These are phyloP conservation scores for Tribolium madens DNA, from an alignment of 1,140 invertebrate species.

Conservation along the genomic window DNA sequence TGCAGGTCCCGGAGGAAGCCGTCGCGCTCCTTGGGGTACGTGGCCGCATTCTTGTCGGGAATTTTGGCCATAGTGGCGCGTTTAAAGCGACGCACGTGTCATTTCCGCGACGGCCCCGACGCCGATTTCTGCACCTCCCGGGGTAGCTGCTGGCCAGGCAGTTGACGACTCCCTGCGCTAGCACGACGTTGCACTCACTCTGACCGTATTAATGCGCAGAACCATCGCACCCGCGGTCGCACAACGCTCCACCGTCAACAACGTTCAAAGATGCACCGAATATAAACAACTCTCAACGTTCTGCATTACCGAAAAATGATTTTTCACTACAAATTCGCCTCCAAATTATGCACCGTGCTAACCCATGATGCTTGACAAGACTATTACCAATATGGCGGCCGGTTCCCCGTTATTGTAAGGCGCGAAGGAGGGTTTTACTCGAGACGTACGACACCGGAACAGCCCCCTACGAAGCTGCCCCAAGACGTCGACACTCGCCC, in stretches of 20 bases:
- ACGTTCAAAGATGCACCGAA: constrained; percentile 52
- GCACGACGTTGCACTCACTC: constrained; percentile 61
- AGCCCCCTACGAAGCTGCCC: background rate
- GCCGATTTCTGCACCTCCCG: constrained; percentile 61
- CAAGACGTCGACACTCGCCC: background rate
- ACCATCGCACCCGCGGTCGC: constrained; percentile 59
- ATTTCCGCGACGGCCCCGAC: constrained; percentile 56
- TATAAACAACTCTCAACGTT: constrained; percentile 43
- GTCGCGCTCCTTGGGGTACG: constrained; percentile 77
- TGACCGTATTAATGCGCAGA: constrained; percentile 63
- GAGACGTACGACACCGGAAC: background rate
- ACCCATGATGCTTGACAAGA: constrained; percentile 66
- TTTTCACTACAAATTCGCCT: constrained; percentile 51
- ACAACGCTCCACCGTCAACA: constrained; percentile 50
- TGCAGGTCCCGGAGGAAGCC: constrained; percentile 79
- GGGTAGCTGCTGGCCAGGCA: constrained; percentile 59
- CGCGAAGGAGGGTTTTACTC: constrained; percentile 57
- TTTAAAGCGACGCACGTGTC: constrained; percentile 57
- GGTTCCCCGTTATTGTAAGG: constrained; percentile 62
- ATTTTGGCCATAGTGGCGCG: constrained; percentile 72
- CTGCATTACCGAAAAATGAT: constrained; percentile 45
- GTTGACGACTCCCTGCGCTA: constrained; percentile 65
- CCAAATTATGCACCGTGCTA: constrained; percentile 58
- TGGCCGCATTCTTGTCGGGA: constrained; percentile 79
- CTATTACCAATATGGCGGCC: constrained; percentile 66